Base-by-base conservation (phyloP, 35 echinoderm and acorn worm species). In the Amphiura filiformis region DNA sequence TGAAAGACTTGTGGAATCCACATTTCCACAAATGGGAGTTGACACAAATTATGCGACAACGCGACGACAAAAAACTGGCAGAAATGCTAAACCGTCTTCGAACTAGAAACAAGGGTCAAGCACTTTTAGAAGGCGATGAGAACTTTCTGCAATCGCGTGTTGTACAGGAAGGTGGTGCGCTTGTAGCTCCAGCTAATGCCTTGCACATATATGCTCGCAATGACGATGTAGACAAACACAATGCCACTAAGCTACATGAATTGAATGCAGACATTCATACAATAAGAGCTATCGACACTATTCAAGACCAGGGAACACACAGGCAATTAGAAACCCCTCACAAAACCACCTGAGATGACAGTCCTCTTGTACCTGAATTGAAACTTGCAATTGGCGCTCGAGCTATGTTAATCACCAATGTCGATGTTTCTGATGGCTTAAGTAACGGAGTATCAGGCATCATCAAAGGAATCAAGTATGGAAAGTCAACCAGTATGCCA, bases 11-110 rank as follows among this genome's bases (percentile, higher is more conserved):
- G 7, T 92, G 91, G 90, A 90, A 49, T 57, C 41, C 90, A 38
- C 37, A 70, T 37, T 97, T 97, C 36, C 78, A 84, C 15, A 35
- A 57, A 65, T 56, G 78, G 36, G 82, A 93, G 42, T 39, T 93
- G 11, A 56, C 36, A 39, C 26, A 97, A 75, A 90, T 97, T 15
- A 97, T 97, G 91, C 88, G 94, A 61, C 94, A 97, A 90, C 90
- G 88, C 76, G 91, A 93, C 39, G 94, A 97, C 75, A 41, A 34
- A 37, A 17, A 57, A 12, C 93, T 97, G 90, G 94, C 94, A 61
- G 22, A 26, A 39, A 37, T 93, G 33, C 76, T 97, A 36, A 97
- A 97, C 39, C 83, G 91, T 52, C 36, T 97, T 1, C 77, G 94
- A 18, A 38, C 77, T 35, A 92, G 79, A 79, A n/a, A 87, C 39